Percentiles rank a stretch among this genome's conserved stretches.
phyloP scores from a whole-genome alignment of 2,113 vertebrate genomes.

The Corapipo altera region DNA sequence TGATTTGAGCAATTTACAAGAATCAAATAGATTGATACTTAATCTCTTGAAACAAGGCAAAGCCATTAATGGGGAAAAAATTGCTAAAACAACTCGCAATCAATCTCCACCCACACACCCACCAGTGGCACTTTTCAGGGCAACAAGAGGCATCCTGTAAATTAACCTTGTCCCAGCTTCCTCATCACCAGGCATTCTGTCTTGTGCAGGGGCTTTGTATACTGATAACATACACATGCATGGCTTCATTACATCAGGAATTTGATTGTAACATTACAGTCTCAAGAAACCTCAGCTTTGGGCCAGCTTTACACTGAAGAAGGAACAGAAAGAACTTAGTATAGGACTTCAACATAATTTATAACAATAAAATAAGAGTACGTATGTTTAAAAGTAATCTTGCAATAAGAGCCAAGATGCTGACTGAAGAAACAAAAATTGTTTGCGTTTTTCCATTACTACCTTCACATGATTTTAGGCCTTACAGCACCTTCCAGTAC shows the following conservation, averaged over 20 bases:
- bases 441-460: not conserved
- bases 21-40: conserved; percentile 11
- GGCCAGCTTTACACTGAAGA: not conserved
- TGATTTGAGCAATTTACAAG: conserved; percentile 63
- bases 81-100: not conserved
- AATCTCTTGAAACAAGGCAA: conserved; percentile 61
- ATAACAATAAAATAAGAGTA: not conserved
- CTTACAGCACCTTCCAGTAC: not conserved
- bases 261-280: not conserved
- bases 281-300: not conserved
- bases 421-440: not conserved
- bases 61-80: conserved; percentile 59
- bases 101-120: not conserved
- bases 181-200: not conserved
- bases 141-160: not conserved
- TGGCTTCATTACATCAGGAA: not conserved
- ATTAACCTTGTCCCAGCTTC: not conserved
- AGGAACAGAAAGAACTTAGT: not conserved
- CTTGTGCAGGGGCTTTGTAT: not conserved
- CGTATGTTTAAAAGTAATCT: accelerated
- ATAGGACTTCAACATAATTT: not conserved
- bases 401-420: not conserved
- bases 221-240: accelerated
- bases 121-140: not conserved
- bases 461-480: not conserved